Conservation (phyloP, 2,888 invertebrate genomes). For the Zaprionus lineosus region DNA sequence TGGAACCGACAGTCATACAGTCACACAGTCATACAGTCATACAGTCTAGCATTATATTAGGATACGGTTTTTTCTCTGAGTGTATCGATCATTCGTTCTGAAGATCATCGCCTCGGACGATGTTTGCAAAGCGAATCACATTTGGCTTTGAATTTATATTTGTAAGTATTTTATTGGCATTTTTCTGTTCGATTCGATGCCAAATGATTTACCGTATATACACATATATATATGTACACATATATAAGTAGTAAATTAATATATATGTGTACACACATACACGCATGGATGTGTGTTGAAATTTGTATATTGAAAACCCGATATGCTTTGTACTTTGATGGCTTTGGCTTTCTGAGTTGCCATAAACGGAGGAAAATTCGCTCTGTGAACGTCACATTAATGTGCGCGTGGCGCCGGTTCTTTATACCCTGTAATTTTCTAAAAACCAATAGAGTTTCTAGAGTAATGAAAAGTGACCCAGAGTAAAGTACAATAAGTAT, state of each 20-base stretch:
- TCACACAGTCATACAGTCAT: too few species aligned
- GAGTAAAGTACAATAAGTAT: too few species aligned
- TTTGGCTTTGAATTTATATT: conserved; percentile 45
- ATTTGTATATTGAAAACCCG: too few species aligned
- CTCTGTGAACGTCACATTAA: conserved; percentile 43
- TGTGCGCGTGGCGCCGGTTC: conserved; percentile 37
- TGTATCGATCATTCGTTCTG: conserved; percentile 21
- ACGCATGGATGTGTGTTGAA: too few species aligned
- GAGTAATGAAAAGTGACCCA: background rate
- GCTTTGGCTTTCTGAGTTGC: conserved; percentile 42
- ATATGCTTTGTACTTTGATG: too few species aligned
- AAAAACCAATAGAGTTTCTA: too few species aligned
- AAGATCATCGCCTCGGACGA: conserved; percentile 46
- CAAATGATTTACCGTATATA: conserved; percentile 32
- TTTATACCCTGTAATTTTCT: conserved; percentile 10
- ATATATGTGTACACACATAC: conserved; percentile 2
- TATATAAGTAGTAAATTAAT: conserved; percentile 7
- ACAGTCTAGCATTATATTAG: too few species aligned
- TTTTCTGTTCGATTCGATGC: conserved; percentile 33
- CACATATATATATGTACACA: background rate
- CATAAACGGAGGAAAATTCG: conserved; percentile 44
- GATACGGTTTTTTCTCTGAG: too few species aligned
- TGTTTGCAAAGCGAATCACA: conserved; percentile 3
- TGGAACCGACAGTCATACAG: too few species aligned
- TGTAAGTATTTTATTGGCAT: conserved; percentile 42